Base-by-base conservation (phyloP, 1,140 invertebrate genomes). In the Drosophila kurseongensis region DNA sequence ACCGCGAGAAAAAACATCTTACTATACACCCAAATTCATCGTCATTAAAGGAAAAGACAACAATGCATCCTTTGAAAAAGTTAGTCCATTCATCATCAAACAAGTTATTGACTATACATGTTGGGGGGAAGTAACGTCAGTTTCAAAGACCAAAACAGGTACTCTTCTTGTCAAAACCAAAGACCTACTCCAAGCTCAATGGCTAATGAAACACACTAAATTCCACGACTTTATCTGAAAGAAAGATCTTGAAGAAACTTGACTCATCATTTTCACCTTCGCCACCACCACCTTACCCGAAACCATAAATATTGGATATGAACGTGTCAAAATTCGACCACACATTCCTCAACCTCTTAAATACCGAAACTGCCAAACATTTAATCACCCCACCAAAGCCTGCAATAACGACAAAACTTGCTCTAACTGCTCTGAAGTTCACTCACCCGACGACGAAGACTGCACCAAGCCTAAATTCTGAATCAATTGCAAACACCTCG, bases 191-290 rank as follows among this genome's bases (percentile, higher is more conserved):
- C 36, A 38, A 38, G 36, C 9, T 38, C 36, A 38, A 38, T 38
- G 10, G 36, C 36, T 38, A 38, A 38, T 38, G 36, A 38, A 38
- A 38, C 10, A 12, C 36, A 38, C 9, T 12, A 38, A 66, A 61
- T 45, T 65, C 42, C 56, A 18, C 18, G 18, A 18, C 18, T 18
- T 18, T 18, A n/a, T 18, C 18, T 1, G 18, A 38, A 38, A 38
- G 12, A 38, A 38, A 13, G 10, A 38, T 4, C 36, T 38, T 13
- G 1, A 38, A 38, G 36, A 38, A 38, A 12, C 12, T 4, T 4
- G 12, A 40, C 4, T 40, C 13, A n/a, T 40, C 4, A 40, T 40
- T n/a, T 5, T 12, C 13, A n/a, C 29, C 5, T 29, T 29, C 29
- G 29, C 0, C 5, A 5, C 4, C 0, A 40, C 38, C 4, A n/a